Conservation (phyloP, 2,888 invertebrate genomes). For the Agrochola litura region DNA sequence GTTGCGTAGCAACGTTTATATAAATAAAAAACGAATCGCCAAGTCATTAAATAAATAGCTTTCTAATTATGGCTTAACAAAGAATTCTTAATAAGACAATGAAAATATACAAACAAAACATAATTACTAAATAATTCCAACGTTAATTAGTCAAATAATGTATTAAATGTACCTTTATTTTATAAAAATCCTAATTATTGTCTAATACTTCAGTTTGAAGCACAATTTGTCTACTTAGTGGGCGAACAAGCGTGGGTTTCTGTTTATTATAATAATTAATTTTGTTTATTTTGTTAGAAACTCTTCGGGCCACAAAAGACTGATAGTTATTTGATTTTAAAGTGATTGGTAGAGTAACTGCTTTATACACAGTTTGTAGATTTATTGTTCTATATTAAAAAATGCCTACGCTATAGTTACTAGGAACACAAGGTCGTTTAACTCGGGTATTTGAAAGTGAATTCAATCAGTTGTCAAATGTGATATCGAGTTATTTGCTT, state of each 20-base stretch:
- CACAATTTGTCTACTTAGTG: slow-evolving; percentile 21
- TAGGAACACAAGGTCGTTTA: not conserved
- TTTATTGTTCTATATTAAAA: not conserved
- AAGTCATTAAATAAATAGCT: not conserved
- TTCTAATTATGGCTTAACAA: slow-evolving; percentile 12
- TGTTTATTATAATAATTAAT: slow-evolving; percentile 15
- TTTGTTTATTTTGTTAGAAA: slow-evolving; percentile 39
- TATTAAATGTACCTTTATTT: not conserved
- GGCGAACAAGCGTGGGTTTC: not conserved
- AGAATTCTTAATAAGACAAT: slow-evolving; percentile 4
- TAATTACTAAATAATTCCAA: slow-evolving; percentile 8
- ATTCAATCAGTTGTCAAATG: slow-evolving; percentile 9
- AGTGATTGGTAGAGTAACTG: slow-evolving; percentile 14
- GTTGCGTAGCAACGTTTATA: not conserved
- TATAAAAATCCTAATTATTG: slow-evolving; percentile 11
- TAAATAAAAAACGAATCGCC: too few species aligned
- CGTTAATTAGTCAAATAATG: slow-evolving; percentile 22
- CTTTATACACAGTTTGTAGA: not conserved
- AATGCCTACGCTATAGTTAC: not conserved
- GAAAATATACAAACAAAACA: slow-evolving; percentile 2
- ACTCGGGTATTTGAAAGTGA: slow-evolving; percentile 15
- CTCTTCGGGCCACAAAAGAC: slow-evolving; percentile 13
- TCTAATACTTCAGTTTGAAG: slow-evolving; percentile 16
- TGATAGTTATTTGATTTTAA: slow-evolving; percentile 51
- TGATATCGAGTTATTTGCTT: not conserved